Conservation (phyloP, 2,113 vertebrate species). For the Pteronura brasiliensis region DNA sequence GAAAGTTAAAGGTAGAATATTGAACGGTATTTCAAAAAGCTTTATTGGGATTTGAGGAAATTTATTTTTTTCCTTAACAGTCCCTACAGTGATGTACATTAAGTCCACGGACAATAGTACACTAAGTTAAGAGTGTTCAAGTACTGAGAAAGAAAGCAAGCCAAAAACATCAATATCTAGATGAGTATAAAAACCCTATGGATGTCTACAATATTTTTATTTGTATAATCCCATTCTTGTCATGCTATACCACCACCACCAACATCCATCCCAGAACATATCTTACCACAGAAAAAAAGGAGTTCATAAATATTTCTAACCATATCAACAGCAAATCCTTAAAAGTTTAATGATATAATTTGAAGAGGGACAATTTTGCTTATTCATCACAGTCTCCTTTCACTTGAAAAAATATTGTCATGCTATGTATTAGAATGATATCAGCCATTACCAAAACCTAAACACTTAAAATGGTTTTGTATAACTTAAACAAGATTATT, state of each 20-base stretch:
- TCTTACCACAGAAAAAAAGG: not conserved
- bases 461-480: not conserved
- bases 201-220: not conserved
- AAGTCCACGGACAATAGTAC: not conserved
- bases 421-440: not conserved
- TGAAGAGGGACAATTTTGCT: not conserved
- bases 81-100: not conserved
- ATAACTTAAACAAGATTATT: not conserved
- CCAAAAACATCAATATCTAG: not conserved
- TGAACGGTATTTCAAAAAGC: not conserved
- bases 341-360: not conserved
- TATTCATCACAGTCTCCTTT: not conserved
- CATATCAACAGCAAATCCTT: not conserved
- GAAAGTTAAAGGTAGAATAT: slow-evolving; percentile 10
- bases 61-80: not conserved
- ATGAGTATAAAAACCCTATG: not conserved
- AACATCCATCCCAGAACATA: not conserved
- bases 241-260: not conserved
- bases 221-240: not conserved
- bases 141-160: not conserved
- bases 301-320: not conserved
- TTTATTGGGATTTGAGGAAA: not conserved
- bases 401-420: not conserved
- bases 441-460: not conserved
- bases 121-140: not conserved